phyloP scores from a whole-genome alignment of 2,797 vertebrate species.

The Brachyalestes nurse region DNA sequence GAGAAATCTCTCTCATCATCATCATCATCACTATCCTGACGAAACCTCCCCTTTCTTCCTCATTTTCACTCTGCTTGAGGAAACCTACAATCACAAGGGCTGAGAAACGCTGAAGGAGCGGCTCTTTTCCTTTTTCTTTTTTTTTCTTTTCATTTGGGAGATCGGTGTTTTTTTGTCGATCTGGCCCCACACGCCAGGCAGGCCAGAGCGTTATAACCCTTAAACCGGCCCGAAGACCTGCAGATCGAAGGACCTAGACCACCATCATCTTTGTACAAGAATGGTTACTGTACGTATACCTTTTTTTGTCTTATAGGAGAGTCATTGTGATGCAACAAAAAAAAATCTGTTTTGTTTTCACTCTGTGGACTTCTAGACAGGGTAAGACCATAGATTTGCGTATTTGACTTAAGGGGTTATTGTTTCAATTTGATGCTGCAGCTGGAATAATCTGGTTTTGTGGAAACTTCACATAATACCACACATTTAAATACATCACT shows the following conservation, averaged over 20 bases:
- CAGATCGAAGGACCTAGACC: conserved; percentile 83
- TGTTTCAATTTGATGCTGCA: not conserved
- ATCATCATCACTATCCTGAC: conserved; percentile 76
- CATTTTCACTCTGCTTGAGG: conserved; percentile 82
- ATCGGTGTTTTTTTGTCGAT: conserved; percentile 64
- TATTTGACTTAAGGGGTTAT: not conserved
- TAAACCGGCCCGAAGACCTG: conserved; percentile 73
- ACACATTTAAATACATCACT: conserved; percentile 32
- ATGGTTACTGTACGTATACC: conserved; percentile 87
- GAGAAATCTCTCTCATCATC: conserved; percentile 80
- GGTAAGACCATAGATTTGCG: conserved; percentile 1
- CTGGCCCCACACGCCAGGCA: conserved; percentile 60
- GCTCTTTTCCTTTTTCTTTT: conserved; percentile 75
- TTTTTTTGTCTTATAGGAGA: conserved; percentile 58
- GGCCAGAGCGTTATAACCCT: conserved; percentile 57
- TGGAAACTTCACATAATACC: not conserved
- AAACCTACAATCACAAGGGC: conserved; percentile 78
- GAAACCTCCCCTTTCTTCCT: conserved; percentile 76
- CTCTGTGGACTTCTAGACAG: not conserved
- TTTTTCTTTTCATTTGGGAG: conserved; percentile 76
- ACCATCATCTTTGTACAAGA: conserved; percentile 83
- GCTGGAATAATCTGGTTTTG: conserved; percentile 9
- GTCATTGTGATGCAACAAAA: conserved; percentile 55
- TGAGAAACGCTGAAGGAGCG: conserved; percentile 77
- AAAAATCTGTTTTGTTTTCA: conserved; percentile 1